Evolutionary conservation across 2,888 invertebrate species (phyloP), one percentile per base, ranked within the genome.

Genomic region (Andricus quercusramuli): DNA sequence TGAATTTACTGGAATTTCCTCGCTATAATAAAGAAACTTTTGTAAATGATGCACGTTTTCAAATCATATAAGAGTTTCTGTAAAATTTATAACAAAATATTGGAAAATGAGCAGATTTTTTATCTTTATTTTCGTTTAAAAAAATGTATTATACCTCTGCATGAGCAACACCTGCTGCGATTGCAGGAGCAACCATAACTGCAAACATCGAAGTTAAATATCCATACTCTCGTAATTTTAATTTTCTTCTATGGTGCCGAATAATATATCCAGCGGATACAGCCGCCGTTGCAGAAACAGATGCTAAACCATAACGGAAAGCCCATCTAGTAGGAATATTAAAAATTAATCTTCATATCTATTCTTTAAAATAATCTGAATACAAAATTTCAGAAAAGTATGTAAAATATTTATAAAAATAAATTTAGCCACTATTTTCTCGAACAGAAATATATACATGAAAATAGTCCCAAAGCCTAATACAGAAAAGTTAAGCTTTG

Each of bases 211-310:
- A 95, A 0, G 96, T 92, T 0, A 95, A 77, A 79, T 93, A 93
- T 0, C 96, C 97, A 90, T 94, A 94, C 0, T 90, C 86, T 0
- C 94, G 94, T 0, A 97, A 92, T 83, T 94, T 95, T 5, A 97
- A 89, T 88, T 94, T 95, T 0, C 85, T 92, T 80, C 97, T 93
- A 88, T 94, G 96, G 85, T 95, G 93, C 44, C 91, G 93, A 88
- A 96, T 96, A n/a, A 96, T 93, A 62, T 94, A 92, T 0, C 94
- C 89, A 0, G 95, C 95, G 2, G 94, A 93, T 0, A 94, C 1
- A 0, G 56, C 56, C 13, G 56, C 56, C 20, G n/a, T 11, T n/a
- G 15, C 22, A 32, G 32, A n/a, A 51, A 74, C 20, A 51, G 56
- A 9, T 13, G 13, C 6, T 13, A 56, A 13, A 37, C 74, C 74